phyloP scores from a whole-genome alignment of 64 coral and sea anemone genomes.

The Actinia tenebrosa region DNA sequence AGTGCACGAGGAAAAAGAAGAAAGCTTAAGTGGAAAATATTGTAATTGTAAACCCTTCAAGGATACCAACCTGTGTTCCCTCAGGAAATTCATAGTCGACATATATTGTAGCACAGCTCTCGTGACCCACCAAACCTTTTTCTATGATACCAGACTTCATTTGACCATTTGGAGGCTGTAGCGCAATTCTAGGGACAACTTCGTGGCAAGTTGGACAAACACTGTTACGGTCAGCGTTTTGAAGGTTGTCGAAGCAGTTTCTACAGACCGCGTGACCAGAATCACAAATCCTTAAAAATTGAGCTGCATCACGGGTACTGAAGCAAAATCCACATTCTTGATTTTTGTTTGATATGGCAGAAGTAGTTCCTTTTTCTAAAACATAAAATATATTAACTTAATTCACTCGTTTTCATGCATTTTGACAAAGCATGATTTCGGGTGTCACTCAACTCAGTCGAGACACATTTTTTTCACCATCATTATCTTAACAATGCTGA shows the following conservation, averaged over 20 bases:
- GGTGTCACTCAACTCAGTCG: too few species aligned
- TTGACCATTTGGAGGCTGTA: background rate
- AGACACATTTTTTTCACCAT: too few species aligned
- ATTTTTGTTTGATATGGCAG: background rate
- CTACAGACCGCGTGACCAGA: background rate
- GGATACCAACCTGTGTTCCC: conserved; percentile 19
- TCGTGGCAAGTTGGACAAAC: background rate
- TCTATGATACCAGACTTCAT: background rate
- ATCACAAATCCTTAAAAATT: background rate
- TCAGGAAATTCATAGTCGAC: conserved; percentile 26
- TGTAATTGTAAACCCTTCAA: background rate
- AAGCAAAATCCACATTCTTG: background rate
- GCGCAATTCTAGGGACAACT: background rate
- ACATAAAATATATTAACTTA: background rate
- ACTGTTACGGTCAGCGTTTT: background rate
- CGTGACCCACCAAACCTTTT: background rate
- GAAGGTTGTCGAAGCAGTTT: background rate
- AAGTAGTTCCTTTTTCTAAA: background rate
- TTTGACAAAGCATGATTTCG: too few species aligned
- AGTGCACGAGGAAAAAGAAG: too few species aligned
- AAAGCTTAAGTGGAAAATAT: too few species aligned
- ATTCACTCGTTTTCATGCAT: too few species aligned
- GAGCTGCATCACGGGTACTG: background rate
- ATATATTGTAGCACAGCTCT: conserved; percentile 7
- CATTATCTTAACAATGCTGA: too few species aligned